Conservation (phyloP, 2,113 vertebrate species). For the Taxidea taxus region DNA sequence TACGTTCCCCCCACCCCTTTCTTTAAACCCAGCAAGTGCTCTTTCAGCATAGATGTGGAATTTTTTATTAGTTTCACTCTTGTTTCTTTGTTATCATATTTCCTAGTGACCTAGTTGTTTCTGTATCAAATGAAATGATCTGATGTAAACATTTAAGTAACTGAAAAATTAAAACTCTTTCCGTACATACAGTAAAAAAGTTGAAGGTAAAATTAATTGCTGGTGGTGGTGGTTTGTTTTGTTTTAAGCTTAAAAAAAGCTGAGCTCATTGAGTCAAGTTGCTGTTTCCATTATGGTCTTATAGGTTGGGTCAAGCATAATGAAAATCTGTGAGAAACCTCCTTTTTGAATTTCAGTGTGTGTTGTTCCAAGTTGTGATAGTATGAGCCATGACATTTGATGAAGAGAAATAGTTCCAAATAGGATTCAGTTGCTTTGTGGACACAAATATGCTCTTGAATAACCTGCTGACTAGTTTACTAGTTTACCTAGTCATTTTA, state of each 20-base stretch:
- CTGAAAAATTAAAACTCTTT: slow-evolving; percentile 31
- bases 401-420: slow-evolving; percentile 51
- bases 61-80: slow-evolving; percentile 21
- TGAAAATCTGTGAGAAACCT: slow-evolving; percentile 25
- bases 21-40: background rate
- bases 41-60: background rate
- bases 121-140: background rate
- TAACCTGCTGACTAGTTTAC: background rate
- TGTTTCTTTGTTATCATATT: slow-evolving; percentile 6
- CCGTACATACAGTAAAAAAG: background rate
- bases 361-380: background rate
- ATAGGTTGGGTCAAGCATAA: background rate
- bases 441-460: slow-evolving; percentile 33
- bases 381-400: slow-evolving; percentile 37
- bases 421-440: slow-evolving; percentile 44
- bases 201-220: slow-evolving; percentile 3
- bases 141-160: slow-evolving; percentile 31
- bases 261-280: background rate
- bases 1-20: background rate
- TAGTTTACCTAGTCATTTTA: background rate
- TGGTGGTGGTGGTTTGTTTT: background rate
- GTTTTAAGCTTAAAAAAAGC: background rate
- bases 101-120: slow-evolving; percentile 36
- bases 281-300: background rate
- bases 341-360: slow-evolving; percentile 2